Evolutionary conservation across 1,140 invertebrate species (phyloP), one percentile per base, ranked within the genome.

Genomic region (Sminthurinus signatus): DNA sequence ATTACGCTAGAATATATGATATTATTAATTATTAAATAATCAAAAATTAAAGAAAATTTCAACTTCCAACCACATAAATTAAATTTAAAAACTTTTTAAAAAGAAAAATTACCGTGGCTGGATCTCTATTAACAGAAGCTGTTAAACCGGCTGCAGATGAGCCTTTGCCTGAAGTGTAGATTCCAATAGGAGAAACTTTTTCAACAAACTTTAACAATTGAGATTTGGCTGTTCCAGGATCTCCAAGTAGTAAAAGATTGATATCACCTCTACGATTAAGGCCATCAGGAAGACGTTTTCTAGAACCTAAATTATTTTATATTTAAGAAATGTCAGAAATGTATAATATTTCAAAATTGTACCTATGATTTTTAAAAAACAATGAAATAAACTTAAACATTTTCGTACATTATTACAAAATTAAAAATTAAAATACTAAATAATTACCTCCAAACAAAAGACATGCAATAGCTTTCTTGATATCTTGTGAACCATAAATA

Each of bases 121-220:
- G 94, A 83, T 99, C 96, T 73, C 94, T 82, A 64, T 87, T 91
- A 27, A 99, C 96, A 0, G 96, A 98, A 2, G 96, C 97, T 50
- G 97, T 99, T 12, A 99, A 81, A 81, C 97, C 96, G 70, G 96
- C 97, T 56, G 97, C 97, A 74, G 93, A 97, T 62, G 93, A 97
- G 0, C 96, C 97, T 81, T 99, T 99, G 1, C 96, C 97, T 0
- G 95, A 98, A 0, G 97, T 99, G 74, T 99, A 99, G 4, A 98
- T 88, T 15, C 87, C 94, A 73, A 98, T 92, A 0, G 97, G 97
- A 0, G 96, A 85, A 8, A 96, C 93, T 74, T 86, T 87, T 77
- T 99, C 94, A 1, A 97, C 95, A 79, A 99, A 99, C 78, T 99
- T 99, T 0, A 99, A 78, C 31, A 99, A 77, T 75, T 99, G 97